Evolutionary conservation across 2,888 invertebrate genomes (phyloP), one percentile per base, ranked within the genome.

Genomic region (Drosophila nigricruria): DNA sequence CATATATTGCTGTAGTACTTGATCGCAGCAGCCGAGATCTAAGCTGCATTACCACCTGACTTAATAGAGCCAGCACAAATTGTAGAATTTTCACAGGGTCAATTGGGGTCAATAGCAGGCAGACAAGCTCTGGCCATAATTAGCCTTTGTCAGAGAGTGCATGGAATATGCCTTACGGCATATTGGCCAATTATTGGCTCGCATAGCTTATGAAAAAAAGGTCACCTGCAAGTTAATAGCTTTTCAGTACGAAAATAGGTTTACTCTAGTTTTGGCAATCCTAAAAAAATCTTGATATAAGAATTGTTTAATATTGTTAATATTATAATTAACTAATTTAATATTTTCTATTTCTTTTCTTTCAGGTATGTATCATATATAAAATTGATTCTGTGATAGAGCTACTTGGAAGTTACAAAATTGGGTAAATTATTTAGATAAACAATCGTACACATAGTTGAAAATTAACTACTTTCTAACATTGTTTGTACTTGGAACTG

Each of bases 121-220:
- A 47, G 73, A 23, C 50, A 45, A 40, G 54, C 25, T 58, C 18
- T 27, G 56, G 25, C 32, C 18, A 53, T 61, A 67, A 78, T 68
- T 63, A 78, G 52, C 56, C 49, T 53, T 67, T 61, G 70, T 67
- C 43, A 18, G 47, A 36, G 32, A 40, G 49, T 52, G 60, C 52
- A n/a, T 36, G 30, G 57, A 36, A 38, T 14, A 38, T 52, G 32
- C 16, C 82, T 70, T 68, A 57, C 56, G 53, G 53, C 57, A 8
- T 63, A 60, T 69, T 69, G 71, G 61, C 60, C 71, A 86, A 80
- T 82, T 79, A 82, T 71, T 50, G 32, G 20, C 23, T 23, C 16
- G 3, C 9, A 16, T 9, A 18, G 32, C 18, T 32, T 50, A 18
- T 20, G 50, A 8, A 32, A 32, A 32, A 47, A 47, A 30, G 49